Conservation (phyloP, 1,140 invertebrate species). For the Hypsibius dujardini region DNA sequence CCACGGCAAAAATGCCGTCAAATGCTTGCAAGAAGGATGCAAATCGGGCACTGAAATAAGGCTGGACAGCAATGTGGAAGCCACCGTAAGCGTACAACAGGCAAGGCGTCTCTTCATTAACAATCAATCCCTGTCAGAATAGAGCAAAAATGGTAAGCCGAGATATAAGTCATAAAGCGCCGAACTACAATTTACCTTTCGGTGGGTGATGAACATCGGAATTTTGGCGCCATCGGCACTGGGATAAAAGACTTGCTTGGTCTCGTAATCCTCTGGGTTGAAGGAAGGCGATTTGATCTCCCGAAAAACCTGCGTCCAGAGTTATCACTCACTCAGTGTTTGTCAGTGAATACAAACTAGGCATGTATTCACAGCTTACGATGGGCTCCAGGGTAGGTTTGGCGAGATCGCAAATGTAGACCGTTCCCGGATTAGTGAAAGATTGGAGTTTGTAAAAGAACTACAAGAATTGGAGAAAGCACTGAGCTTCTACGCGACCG, state of each 20-base stretch:
- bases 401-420: conserved; percentile 67
- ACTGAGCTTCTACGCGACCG: neutral
- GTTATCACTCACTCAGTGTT: conserved; percentile 5
- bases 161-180: too few relatives aligned
- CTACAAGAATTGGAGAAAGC: conserved; percentile 45
- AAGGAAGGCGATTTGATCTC: conserved; percentile 69
- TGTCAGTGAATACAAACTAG: too few relatives aligned
- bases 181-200: conserved; percentile 53
- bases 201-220: conserved; percentile 88
- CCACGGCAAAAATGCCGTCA: conserved; percentile 65
- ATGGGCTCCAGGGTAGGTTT: conserved; percentile 44
- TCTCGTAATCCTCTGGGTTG: conserved; percentile 57
- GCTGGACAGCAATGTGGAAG: conserved; percentile 78
- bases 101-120: conserved; percentile 53
- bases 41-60: conserved; percentile 59
- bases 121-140: conserved; percentile 37
- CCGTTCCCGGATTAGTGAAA: conserved; percentile 72
- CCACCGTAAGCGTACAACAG: conserved; percentile 92
- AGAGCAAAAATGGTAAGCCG: too few relatives aligned
- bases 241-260: conserved; percentile 75
- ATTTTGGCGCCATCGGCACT: conserved; percentile 88
- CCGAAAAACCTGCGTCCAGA: conserved; percentile 46
- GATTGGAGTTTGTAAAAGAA: conserved; percentile 86
- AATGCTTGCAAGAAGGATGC: conserved; percentile 78
- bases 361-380: too few relatives aligned